Conservation (phyloP, 2,797 vertebrate genomes). For the Spea hammondii region DNA sequence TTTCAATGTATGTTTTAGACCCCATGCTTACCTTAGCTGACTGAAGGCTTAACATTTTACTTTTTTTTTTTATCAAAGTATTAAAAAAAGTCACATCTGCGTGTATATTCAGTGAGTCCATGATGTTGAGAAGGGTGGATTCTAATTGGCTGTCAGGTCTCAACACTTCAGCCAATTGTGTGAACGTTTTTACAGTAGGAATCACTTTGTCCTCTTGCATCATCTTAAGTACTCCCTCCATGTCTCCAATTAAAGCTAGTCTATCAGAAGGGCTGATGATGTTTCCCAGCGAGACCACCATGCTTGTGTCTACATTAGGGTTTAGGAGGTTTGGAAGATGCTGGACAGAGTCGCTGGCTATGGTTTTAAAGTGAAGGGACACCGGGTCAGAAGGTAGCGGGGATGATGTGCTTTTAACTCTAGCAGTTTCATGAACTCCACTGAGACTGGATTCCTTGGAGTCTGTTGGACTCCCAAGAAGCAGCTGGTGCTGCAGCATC, state of each 20-base stretch:
- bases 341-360: not conserved
- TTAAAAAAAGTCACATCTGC: conserved; percentile 87
- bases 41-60: conserved; percentile 75
- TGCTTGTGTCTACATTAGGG: conserved; percentile 18
- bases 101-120: conserved; percentile 72
- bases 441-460: not conserved
- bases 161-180: conserved; percentile 79
- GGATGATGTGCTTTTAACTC: conserved; percentile 1
- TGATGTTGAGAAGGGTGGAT: conserved; percentile 67
- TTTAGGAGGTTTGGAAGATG: conserved; percentile 78
- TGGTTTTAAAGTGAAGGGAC: not conserved
- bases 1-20: too few species aligned
- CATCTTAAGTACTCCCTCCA: conserved; percentile 79
- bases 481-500: conserved; percentile 75
- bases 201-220: conserved; percentile 72
- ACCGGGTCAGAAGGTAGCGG: not conserved
- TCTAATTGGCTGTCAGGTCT: conserved; percentile 68
- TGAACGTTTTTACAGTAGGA: conserved; percentile 82
- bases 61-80: conserved; percentile 76
- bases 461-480: conserved; percentile 57
- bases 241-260: conserved; percentile 79
- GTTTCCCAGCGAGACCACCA: conserved; percentile 73
- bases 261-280: conserved; percentile 67
- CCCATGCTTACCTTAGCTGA: conserved; percentile 78
- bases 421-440: not conserved